phyloP scores from a whole-genome alignment of 1,140 invertebrate genomes.

The Homalodisca vitripennis region DNA sequence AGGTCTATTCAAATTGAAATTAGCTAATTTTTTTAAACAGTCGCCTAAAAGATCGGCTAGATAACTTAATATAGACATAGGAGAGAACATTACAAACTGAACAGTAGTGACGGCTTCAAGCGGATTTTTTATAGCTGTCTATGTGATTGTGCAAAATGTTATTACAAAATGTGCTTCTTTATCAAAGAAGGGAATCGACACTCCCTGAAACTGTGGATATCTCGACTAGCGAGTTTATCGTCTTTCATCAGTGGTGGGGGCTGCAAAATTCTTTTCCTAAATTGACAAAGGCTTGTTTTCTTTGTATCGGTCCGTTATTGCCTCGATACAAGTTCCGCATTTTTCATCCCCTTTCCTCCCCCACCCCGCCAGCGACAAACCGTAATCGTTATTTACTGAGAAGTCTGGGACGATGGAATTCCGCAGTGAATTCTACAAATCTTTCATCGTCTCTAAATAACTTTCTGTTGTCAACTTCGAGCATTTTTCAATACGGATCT shows the following conservation, averaged over 20 bases:
- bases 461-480: slow-evolving; percentile 13
- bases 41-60: no score
- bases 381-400: slow-evolving; percentile 15
- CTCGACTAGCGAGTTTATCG: no score
- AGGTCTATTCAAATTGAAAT: no score
- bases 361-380: neutral
- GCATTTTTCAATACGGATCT: slow-evolving; percentile 6
- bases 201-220: no score
- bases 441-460: slow-evolving; percentile 18
- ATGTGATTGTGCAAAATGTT: no score
- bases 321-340: slow-evolving; percentile 1
- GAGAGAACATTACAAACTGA: no score
- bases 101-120: no score
- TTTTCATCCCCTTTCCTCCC: neutral
- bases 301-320: slow-evolving; percentile 16
- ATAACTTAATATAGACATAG: no score
- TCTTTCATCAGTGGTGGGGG: neutral
- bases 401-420: neutral
- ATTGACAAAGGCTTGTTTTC: slow-evolving; percentile 27
- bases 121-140: no score
- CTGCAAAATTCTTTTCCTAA: neutral
- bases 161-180: no score
- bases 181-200: no score
- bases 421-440: slow-evolving; percentile 19
- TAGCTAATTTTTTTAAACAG: no score